These are phyloP conservation scores for Euglossa dilemma DNA, from an alignment of 1,140 invertebrate genomes.

Conservation along the genomic window DNA sequence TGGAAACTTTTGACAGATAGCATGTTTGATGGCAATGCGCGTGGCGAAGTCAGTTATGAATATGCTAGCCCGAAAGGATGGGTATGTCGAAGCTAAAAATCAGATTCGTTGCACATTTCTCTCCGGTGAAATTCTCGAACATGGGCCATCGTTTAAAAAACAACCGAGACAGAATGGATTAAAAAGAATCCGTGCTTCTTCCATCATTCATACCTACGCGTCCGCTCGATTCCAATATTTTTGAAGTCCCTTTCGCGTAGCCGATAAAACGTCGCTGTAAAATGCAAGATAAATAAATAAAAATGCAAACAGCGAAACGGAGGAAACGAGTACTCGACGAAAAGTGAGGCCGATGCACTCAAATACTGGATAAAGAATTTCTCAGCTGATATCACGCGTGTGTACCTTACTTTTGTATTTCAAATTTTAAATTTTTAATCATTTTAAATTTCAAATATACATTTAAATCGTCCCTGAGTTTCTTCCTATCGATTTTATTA, in stretches of 20 bases:
- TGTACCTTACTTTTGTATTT: too few relatives aligned
- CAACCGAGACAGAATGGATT: background rate
- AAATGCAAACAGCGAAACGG: too few relatives aligned
- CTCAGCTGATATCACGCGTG: too few relatives aligned
- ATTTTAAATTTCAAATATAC: too few relatives aligned
- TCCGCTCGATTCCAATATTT: background rate
- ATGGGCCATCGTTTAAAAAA: background rate
- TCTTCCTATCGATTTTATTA: too few relatives aligned
- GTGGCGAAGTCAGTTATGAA: conserved; percentile 2
- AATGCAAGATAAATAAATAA: background rate
- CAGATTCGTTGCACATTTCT: background rate
- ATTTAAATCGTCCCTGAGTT: too few relatives aligned
- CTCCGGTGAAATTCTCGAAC: background rate
- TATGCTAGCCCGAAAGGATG: conserved; percentile 15
- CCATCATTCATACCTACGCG: background rate
- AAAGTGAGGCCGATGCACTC: background rate
- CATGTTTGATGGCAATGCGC: background rate
- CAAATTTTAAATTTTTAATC: too few relatives aligned
- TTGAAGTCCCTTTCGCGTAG: background rate
- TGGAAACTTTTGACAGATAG: conserved; percentile 27
- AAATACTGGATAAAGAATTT: too few relatives aligned
- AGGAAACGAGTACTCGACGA: too few relatives aligned
- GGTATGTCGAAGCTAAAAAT: conserved; percentile 3
- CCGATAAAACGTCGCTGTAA: background rate
- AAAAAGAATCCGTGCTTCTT: background rate